These are phyloP conservation scores for Zaprionus ghesquierei DNA, from an alignment of 1,140 invertebrate species.

Conservation along the genomic window DNA sequence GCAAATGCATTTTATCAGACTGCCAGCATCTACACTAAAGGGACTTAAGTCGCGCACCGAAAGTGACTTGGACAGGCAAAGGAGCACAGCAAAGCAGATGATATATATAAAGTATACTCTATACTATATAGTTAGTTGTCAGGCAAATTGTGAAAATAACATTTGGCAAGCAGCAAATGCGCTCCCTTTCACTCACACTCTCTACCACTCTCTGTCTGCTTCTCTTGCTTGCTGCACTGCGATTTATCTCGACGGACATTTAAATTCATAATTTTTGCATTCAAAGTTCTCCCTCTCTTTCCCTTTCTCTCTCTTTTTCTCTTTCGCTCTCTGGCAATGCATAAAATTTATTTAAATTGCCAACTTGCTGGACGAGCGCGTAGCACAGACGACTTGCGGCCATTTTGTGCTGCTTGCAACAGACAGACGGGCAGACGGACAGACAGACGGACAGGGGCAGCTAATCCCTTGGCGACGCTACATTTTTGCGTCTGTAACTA, in stretches of 20 bases:
- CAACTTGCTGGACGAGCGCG: slow-evolving; percentile 18
- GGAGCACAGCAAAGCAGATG: slow-evolving; percentile 11
- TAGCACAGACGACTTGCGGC: slow-evolving; percentile 31
- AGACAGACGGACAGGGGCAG: slow-evolving; percentile 1
- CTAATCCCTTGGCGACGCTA: slow-evolving; percentile 66
- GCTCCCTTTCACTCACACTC: neutral
- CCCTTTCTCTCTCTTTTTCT: neutral
- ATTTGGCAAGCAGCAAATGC: slow-evolving; percentile 3
- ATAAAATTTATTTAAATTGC: slow-evolving; percentile 62
- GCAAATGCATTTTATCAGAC: slow-evolving; percentile 67
- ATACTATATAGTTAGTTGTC: neutral
- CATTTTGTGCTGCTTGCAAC: neutral
- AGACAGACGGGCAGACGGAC: neutral
- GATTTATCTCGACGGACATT: slow-evolving; percentile 69
- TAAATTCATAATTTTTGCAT: slow-evolving; percentile 73
- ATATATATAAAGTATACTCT: neutral
- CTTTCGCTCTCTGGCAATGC: slow-evolving; percentile 3
- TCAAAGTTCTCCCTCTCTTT: neutral
- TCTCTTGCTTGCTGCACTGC: neutral
- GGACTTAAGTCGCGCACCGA: slow-evolving; percentile 7
- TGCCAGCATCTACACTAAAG: slow-evolving; percentile 56
- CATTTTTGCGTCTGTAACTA: slow-evolving; percentile 49
- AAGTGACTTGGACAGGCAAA: slow-evolving; percentile 14
- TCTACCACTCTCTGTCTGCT: slow-evolving; percentile 6
- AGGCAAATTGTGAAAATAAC: slow-evolving; percentile 23